phyloP scores from a whole-genome alignment of 2,888 invertebrate species.

The Oscheius myriophilus region DNA sequence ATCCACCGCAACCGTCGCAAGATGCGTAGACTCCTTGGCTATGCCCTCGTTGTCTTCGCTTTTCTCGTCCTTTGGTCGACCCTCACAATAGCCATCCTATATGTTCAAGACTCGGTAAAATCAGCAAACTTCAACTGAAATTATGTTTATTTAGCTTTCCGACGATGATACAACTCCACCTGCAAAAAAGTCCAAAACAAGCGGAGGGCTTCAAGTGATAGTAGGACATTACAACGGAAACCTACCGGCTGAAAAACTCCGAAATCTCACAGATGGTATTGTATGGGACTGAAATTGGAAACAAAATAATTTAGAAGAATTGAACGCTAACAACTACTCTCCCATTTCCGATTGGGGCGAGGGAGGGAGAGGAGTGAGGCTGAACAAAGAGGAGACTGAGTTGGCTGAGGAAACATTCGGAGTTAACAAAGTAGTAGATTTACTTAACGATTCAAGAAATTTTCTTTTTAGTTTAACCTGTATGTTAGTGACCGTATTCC shows the following conservation, averaged over 20 bases:
- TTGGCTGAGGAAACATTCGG: conserved; percentile 93
- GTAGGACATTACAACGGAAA: conserved; percentile 71
- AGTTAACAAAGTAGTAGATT: conserved; percentile 79
- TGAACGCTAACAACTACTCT: conserved; percentile 68
- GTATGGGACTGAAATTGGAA: not conserved
- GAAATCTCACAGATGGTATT: conserved; percentile 64
- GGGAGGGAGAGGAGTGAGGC: conserved; percentile 88
- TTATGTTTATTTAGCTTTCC: not conserved
- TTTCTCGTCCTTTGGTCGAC: conserved; percentile 66
- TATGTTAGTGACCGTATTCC: conserved; percentile 88
- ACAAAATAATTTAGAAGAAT: conserved; percentile 53
- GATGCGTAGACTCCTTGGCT: conserved; percentile 40
- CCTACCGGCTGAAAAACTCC: conserved; percentile 62
- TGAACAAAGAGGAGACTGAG: conserved; percentile 85
- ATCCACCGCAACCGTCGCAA: conserved; percentile 13
- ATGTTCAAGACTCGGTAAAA: conserved; percentile 60
- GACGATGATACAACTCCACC: conserved; percentile 1
- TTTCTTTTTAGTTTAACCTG: conserved; percentile 84
- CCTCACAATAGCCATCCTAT: conserved; percentile 64
- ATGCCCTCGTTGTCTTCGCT: conserved; percentile 46
- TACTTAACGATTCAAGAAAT: not conserved
- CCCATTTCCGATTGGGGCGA: conserved; percentile 79
- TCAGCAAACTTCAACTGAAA: not conserved
- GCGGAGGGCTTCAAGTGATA: conserved; percentile 63
- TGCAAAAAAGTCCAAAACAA: conserved; percentile 34